Evolutionary conservation across 2,113 vertebrate genomes (phyloP), one percentile per base, ranked within the genome.

Genomic region (Cephalopterus ornatus): DNA sequence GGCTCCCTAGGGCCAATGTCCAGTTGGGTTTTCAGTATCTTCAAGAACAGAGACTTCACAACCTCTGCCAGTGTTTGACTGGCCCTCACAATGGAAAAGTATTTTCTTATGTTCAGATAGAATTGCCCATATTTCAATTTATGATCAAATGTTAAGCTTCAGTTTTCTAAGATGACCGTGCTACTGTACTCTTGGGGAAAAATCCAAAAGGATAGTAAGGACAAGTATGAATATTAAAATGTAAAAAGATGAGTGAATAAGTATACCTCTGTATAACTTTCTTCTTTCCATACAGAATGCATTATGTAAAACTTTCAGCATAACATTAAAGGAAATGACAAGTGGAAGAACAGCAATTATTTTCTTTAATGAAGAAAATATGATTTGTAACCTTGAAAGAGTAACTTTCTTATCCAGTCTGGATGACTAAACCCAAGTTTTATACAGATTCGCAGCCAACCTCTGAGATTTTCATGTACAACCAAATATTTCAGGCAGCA

Each of bases 281-380:
- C 72, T 76, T 28, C 58, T 49, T 62, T 50, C 26, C 49, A 18
- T 33, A 76, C 4, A 62, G 12, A 75, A 50, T 17, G 7, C 14
- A 49, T 80, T 53, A 53, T 5, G 9, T 42, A 94, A 85, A 83
- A 7, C 5, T 79, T 82, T 68, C 37, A 76, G 32, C 6, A 2
- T 39, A 90, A 68, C 37, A 95, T 86, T 68, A 85, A 90, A 91
- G 16, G 49, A 96, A 92, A 53, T 75, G 58, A 95, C 95, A 96
- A 96, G 32, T 53, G n/a, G 20, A 92, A 87, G 93, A 93, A 97
- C 24, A 50, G 76, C 66, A 92, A 72, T 90, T 89, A 91, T 66
- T 91, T 95, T 96, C 85, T 97, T 97, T 97, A 97, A 97, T 96
- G 95, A 96, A 93, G 93, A 96, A 96, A 97, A 93, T 78, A 94